Conservation (phyloP, 2,888 invertebrate genomes). For the Scotopteryx bipunctaria region DNA sequence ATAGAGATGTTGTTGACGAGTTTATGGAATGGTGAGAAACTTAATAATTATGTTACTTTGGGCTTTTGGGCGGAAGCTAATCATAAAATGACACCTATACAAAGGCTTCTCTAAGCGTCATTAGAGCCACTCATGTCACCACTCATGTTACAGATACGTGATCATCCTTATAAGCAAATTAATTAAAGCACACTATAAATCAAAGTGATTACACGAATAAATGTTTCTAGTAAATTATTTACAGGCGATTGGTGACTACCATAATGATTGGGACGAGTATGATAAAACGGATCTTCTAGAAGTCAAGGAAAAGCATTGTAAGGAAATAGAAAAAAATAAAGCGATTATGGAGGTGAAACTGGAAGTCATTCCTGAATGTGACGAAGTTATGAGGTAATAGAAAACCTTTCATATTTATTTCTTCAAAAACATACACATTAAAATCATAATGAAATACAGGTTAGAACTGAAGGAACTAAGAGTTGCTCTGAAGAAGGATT, state of each 20-base stretch:
- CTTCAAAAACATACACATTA: background rate
- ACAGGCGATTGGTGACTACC: slow-evolving; percentile 51
- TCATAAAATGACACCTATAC: background rate
- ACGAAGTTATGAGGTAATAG: slow-evolving; percentile 56
- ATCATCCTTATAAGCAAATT: too few species aligned
- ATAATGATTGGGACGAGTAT: slow-evolving; percentile 52
- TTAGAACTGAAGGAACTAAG: slow-evolving; percentile 53
- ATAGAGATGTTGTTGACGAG: too few species aligned
- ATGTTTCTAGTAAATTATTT: too few species aligned
- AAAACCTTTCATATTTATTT: background rate
- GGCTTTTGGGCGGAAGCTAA: too few species aligned
- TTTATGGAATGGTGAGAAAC: too few species aligned
- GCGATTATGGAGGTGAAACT: slow-evolving; percentile 51
- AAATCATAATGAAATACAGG: slow-evolving; percentile 43
- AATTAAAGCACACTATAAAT: too few species aligned
- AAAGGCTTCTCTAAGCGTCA: too few species aligned
- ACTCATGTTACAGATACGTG: too few species aligned
- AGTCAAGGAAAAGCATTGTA: slow-evolving; percentile 54
- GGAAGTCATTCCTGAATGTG: slow-evolving; percentile 48
- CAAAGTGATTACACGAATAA: background rate
- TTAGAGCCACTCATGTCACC: too few species aligned
- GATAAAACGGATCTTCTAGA: slow-evolving; percentile 47
- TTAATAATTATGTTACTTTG: too few species aligned
- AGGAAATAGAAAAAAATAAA: slow-evolving; percentile 45
- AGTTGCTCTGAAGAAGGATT: slow-evolving; percentile 59